Evolutionary conservation across 2,113 vertebrate genomes (phyloP), one percentile per base, ranked within the genome.

Genomic region (Paramormyrops kingsleyae): DNA sequence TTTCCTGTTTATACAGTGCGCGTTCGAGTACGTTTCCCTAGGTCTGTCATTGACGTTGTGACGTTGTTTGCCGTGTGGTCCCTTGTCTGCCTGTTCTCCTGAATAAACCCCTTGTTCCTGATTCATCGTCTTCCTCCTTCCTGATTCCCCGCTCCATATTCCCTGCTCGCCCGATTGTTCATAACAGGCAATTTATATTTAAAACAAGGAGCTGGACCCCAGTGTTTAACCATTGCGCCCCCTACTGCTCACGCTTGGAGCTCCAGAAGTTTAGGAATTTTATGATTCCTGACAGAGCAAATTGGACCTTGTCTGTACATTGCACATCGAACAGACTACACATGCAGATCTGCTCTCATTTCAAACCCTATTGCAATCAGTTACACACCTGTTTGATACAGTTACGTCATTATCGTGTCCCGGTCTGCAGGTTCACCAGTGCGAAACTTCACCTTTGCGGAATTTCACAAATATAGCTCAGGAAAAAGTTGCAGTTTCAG

Each of bases 391-490:
- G 88, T 80, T 89, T 62, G 70, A 12, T 88, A 87, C 49, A 89
- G 91, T 92, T 91, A 53, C 42, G 87, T 74, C 90, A 80, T 77
- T 89, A 42, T 89, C 88, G 50, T 86, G 84, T 91, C 92, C 89
- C 74, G 17, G 56, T 91, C 89, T 90, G 89, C 89, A 89, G 84
- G 90, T 91, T 92, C 89, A 92, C 90, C 91, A 86, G n/a, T 89
- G 90, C 59, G 52, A 88, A 62, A 66, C 31, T 66, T 91, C 88
- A 49, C 93, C 91, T 90, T 92, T 91, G 93, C 90, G 90, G 90
- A 59, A 59, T 83, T 90, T 89, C 91, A 90, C 85, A 91, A 92
- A 92, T 91, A 90, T 91, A 89, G 92, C 56, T 74, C 39, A 83
- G n/a, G 49, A 17, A 62, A 56, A 88, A 46, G 74, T 90, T 15